Base-by-base conservation (phyloP, 2,888 invertebrate genomes). In the Hirtodrosophila confusa region DNA sequence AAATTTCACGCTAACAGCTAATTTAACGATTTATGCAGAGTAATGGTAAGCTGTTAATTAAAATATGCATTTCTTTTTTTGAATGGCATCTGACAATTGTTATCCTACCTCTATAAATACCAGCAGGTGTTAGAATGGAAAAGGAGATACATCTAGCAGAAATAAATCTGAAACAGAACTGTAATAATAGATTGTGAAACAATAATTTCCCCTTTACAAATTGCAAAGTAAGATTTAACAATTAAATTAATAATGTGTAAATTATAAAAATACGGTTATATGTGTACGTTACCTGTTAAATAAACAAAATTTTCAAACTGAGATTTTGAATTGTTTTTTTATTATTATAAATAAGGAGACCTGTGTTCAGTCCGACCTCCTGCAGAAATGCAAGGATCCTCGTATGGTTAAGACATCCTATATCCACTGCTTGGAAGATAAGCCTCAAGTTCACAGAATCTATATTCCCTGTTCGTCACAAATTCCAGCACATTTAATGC, bases 151-250 rank as follows among this genome's bases (percentile, higher is more conserved):
- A 67, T 68, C 64, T 61, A 83, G 65, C 66, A 65, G 66, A 65
- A 60, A 73, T 61, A 75, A 86, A 57, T 69, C 65, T 60, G 75
- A 70, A 73, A 73, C 72, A 70, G 72, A 75, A 75, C 72, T 73
- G 72, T 73, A 73, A 73, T 73, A 75, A 69, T 58, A 75, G 64
- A 73, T 69, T 69, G 72, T 73, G 75, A 73, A 86, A 80, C 80
- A 86, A 83, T 83, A 80, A 80, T 79, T 86, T 76, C 84, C 70
- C 78, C 66, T 68, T 70, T 79, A 86, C 84, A 80, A 86, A 83
- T 69, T 68, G 77, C 77, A 83, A 68, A 54, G 58, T 80, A 79
- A 76, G 79, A 79, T 75, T 64, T 61, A 75, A 70, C 54, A 83
- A 83, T 57, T 69, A 57, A 58, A 43, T 10, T 40, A 61, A 54